phyloP scores from a whole-genome alignment of 1,140 invertebrate species.

The Monomorium pharaonis region DNA sequence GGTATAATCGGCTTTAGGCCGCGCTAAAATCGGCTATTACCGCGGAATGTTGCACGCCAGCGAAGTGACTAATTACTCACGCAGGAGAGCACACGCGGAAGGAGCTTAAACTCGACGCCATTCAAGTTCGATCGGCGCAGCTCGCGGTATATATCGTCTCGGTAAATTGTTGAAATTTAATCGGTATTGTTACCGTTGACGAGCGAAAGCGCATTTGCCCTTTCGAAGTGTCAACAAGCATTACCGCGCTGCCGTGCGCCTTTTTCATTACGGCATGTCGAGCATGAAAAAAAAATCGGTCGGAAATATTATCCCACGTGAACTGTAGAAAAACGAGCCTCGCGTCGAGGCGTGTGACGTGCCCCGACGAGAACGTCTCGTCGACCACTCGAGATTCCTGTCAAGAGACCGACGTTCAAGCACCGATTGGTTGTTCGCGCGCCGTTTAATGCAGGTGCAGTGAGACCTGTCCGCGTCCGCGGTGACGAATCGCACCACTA shows the following conservation, averaged over 20 bases:
- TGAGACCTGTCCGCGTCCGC: constrained; percentile 24
- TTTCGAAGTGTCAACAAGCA: neutral
- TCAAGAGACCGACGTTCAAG: constrained; percentile 16
- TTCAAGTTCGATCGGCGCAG: constrained; percentile 19
- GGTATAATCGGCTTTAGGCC: constrained; percentile 40
- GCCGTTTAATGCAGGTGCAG: constrained; percentile 56
- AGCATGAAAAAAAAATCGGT: neutral
- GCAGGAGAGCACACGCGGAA: constrained; percentile 4
- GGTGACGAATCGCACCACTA: constrained; percentile 59
- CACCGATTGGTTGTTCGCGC: constrained; percentile 26
- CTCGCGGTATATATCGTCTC: neutral
- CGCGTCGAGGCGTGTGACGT: neutral
- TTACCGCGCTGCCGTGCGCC: neutral
- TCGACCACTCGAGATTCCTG: neutral
- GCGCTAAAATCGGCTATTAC: constrained; percentile 50
- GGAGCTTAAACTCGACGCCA: constrained; percentile 25
- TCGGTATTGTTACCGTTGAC: neutral
- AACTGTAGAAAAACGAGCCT: neutral
- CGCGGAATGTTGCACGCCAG: constrained; percentile 37
- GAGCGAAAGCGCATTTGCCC: neutral
- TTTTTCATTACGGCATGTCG: neutral
- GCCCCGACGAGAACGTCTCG: neutral
- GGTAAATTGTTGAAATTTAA: neutral
- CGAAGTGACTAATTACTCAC: constrained; percentile 45
- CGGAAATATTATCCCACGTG: neutral